Conservation (phyloP, 1,140 invertebrate species). For the Micrasema minimum region DNA sequence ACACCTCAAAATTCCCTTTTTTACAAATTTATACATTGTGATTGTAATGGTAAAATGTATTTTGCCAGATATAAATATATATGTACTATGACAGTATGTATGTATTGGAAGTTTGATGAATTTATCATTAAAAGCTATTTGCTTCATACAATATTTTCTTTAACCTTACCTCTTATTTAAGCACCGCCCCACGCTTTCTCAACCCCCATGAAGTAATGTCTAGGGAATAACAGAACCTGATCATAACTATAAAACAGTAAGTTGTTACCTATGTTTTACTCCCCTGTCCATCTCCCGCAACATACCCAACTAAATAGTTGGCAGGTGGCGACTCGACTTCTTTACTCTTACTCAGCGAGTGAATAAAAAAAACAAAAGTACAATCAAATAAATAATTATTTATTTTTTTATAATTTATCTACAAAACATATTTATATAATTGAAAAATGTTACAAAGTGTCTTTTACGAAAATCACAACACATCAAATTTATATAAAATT, state of each 20-base stretch:
- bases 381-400: not conserved
- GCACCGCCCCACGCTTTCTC: no score
- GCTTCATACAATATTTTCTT: conserved; percentile 11
- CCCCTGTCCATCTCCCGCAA: no score
- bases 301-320: no score
- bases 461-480: conserved; percentile 41
- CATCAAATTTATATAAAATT: conserved; percentile 36
- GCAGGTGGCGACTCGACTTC: no score
- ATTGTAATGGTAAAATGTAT: not conserved
- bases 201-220: no score
- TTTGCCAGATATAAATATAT: no score
- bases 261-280: no score
- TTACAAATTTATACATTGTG: conserved; percentile 25
- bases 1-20: conserved; percentile 50
- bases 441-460: not conserved
- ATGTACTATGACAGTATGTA: conserved; percentile 39
- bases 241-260: no score
- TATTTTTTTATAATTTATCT: conserved; percentile 35
- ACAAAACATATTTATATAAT: conserved; percentile 32
- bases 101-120: conserved; percentile 37
- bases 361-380: not conserved
- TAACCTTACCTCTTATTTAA: no score
- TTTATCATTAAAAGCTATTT: conserved; percentile 41
- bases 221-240: no score
- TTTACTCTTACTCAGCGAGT: no score